A percentile compares a stretch with the other conserved stretches of the same genome.
Evolutionary conservation across 2,888 invertebrate species (phyloP).

Genomic region (Tachina fera): DNA sequence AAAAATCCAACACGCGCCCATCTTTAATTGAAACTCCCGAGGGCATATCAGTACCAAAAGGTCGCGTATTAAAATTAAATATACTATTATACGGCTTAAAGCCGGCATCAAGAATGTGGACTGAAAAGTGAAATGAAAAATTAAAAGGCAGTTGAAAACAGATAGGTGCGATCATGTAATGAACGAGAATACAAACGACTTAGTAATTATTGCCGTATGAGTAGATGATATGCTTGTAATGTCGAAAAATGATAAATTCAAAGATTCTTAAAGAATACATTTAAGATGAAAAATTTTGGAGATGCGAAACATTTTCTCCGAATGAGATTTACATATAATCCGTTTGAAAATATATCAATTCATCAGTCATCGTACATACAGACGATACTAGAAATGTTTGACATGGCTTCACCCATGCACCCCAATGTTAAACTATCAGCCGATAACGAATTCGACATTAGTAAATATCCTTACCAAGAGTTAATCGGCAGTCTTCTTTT

Average conservation of each 20-base stretch:
- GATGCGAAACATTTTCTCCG: constrained; percentile 35
- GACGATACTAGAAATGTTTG: constrained; percentile 14
- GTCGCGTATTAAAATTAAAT: neutral
- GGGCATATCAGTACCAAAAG: constrained; percentile 9
- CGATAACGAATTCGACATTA: neutral
- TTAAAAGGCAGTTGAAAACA: constrained; percentile 32
- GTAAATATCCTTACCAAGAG: constrained; percentile 2
- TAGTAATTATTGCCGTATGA: constrained; percentile 18
- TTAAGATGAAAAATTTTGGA: constrained; percentile 47
- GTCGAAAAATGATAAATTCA: constrained; percentile 49
- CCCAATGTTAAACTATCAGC: too few relatives aligned
- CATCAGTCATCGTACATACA: constrained; percentile 21
- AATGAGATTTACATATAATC: constrained; percentile 2
- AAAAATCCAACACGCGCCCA: too few relatives aligned
- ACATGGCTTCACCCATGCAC: constrained; percentile 3
- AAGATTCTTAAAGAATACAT: constrained; percentile 31
- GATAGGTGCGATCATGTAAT: neutral
- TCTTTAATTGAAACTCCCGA: constrained; percentile 43
- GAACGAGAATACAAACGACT: neutral
- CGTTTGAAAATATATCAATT: neutral
- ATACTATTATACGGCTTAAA: neutral
- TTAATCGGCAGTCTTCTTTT: constrained; percentile 2
- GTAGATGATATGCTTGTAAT: constrained; percentile 55
- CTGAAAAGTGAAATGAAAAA: neutral
- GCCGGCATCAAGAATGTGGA: neutral